phyloP scores from a whole-genome alignment of 2,113 vertebrate genomes.

The Thymallus thymallus region DNA sequence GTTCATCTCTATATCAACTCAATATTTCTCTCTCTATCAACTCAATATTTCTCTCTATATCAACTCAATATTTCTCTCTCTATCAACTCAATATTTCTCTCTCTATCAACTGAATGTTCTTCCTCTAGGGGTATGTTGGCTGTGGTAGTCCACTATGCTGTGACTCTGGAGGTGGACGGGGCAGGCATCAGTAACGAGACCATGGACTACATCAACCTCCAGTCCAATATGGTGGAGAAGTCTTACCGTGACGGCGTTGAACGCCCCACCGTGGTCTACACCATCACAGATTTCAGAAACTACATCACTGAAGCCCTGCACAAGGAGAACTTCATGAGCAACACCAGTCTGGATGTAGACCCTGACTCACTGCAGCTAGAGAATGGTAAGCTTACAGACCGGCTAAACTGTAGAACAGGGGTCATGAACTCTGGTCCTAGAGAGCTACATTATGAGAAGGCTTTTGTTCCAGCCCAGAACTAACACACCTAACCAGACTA shows the following conservation, averaged over 20 bases:
- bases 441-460: neutral
- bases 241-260: slow-evolving; percentile 76
- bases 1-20: too few species aligned
- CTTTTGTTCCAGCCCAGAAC: neutral
- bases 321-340: slow-evolving; percentile 79
- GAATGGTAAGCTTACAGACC: slow-evolving; percentile 67
- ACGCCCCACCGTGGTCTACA: slow-evolving; percentile 85
- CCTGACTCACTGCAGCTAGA: slow-evolving; percentile 74
- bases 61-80: too few species aligned
- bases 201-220: slow-evolving; percentile 85
- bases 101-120: neutral
- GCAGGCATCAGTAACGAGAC: slow-evolving; percentile 79
- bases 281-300: slow-evolving; percentile 86
- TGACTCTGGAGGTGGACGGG: slow-evolving; percentile 81
- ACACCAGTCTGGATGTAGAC: slow-evolving; percentile 75
- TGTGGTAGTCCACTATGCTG: slow-evolving; percentile 81
- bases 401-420: neutral
- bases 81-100: too few species aligned
- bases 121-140: slow-evolving; percentile 71
- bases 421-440: neutral
- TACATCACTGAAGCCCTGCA: slow-evolving; percentile 85
- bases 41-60: too few species aligned
- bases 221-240: slow-evolving; percentile 89
- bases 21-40: too few species aligned
- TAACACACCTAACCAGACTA: too few species aligned